These are phyloP conservation scores for Dolichopus griseipennis DNA, from an alignment of 2,888 invertebrate genomes.

Conservation along the genomic window DNA sequence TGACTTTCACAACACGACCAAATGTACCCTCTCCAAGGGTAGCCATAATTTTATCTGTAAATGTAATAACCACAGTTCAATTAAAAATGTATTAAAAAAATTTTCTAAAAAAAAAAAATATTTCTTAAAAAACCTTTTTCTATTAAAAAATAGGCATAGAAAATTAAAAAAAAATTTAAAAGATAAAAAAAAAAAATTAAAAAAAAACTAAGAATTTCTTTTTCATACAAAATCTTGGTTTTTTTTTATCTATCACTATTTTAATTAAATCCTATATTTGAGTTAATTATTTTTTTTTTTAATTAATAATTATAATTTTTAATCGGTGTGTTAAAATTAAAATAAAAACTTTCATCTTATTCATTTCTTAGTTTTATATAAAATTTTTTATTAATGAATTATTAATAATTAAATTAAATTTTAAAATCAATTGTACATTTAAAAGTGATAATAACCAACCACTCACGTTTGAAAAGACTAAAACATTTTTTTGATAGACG, in stretches of 20 bases:
- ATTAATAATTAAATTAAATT: too few species aligned
- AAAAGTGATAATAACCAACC: too few species aligned
- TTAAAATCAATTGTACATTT: too few species aligned
- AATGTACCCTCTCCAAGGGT: constrained; percentile 99
- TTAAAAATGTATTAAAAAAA: constrained; percentile 10
- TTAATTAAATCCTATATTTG: neutral
- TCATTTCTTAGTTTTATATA: too few species aligned
- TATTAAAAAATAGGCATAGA: neutral
- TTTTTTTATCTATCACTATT: constrained; percentile 22
- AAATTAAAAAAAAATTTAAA: neutral
- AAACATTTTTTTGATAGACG: too few species aligned
- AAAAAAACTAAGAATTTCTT: constrained; percentile 4
- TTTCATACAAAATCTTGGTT: constrained; percentile 21
- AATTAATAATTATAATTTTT: too few species aligned
- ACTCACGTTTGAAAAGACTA: too few species aligned
- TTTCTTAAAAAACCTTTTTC: neutral
- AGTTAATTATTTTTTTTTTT: too few species aligned
- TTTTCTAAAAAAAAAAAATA: neutral
- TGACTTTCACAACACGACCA: constrained; percentile 99
- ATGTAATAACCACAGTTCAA: constrained; percentile 32
- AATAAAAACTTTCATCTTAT: too few species aligned
- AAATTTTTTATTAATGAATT: too few species aligned
- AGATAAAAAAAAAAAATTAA: neutral
- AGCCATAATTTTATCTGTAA: constrained; percentile 96
- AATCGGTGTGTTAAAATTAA: too few species aligned